A percentile compares a stretch with the other conserved stretches of the same genome.
Conservation (phyloP, 1,140 invertebrate genomes). For the Calliphora vicina region DNA sequence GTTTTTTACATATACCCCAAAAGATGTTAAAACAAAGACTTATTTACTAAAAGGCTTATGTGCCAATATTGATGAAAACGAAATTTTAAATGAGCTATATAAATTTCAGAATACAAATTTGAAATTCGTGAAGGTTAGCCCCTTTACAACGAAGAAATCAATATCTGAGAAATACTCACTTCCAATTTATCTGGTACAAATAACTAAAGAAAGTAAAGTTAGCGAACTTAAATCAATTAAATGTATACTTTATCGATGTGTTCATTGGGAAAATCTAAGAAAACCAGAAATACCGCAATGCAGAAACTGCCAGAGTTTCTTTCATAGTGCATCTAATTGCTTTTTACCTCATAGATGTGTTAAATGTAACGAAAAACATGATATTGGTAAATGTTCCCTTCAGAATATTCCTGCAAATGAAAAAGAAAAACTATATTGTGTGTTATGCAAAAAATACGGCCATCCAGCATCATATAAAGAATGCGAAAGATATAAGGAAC, state of each 20-base stretch:
- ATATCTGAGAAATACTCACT: too few species aligned
- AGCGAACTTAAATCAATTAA: too few species aligned
- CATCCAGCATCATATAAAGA: too few species aligned
- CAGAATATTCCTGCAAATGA: too few species aligned
- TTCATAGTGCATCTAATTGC: neutral
- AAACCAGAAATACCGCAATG: neutral
- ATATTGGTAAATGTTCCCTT: neutral
- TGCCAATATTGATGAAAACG: neutral
- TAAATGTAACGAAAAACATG: neutral
- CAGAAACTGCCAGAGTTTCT: neutral
- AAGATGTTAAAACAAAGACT: neutral
- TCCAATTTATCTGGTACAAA: too few species aligned
- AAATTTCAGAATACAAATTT: neutral
- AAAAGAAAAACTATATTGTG: too few species aligned
- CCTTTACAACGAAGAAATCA: neutral
- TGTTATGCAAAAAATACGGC: too few species aligned
- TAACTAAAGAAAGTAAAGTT: too few species aligned
- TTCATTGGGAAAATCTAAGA: too few species aligned
- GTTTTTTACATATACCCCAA: neutral
- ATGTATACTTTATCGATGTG: too few species aligned
- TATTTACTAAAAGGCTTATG: neutral
- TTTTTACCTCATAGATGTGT: neutral
- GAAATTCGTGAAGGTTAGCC: neutral
- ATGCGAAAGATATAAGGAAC: too few species aligned
- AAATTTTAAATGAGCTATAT: neutral